Base-by-base conservation (phyloP, 2,113 vertebrate species). In the Budorcas taxicolor region DNA sequence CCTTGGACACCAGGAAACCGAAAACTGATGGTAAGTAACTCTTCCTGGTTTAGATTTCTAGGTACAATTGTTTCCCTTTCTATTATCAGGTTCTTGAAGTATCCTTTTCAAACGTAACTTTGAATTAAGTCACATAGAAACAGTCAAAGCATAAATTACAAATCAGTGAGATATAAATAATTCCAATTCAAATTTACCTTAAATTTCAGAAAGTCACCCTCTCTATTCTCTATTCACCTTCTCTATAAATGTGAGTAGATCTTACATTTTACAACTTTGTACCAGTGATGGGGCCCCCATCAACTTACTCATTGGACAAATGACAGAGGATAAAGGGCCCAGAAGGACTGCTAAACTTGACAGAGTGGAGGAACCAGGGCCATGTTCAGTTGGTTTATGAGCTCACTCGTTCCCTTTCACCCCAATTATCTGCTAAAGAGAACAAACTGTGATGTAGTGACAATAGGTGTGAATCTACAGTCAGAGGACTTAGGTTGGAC, bases 11-110 rank as follows among this genome's bases (percentile, higher is more conserved):
- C 91, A 96, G 92, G 97, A 97, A 98, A 94, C 62, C 36, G 53
- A 92, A 96, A 97, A 57, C 33, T 74, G n/a, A 80, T 50, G 62
- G 31, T 74, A 94, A 91, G 31, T 74, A 94, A 91, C 21, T 67
- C 76, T 97, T 94, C 47, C 62, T 84, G 64, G 55, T 16, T 90
- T 93, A 94, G 14, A 91, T 95, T 97, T 96, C 89, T 87, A 98
- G 89, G 82, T 67, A 97, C 27, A 87, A 50, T 71, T 27, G 25
- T 91, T 96, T 91, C 25, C 21, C 86, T 94, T 97, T 93, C 83
- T 95, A n/a, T 86, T 90, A 43, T 5, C 47, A 25, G 58, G n/a
- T 55, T 29, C 58, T 96, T 93, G 87, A 85, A 81, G 16, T 36
- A 81, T 87, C 87, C 82, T 95, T 55, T 47, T 15, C 60, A 92